Evolutionary conservation across 2,113 vertebrate species (phyloP), one percentile per base, ranked within the genome.

Genomic region (Morone chrysops): DNA sequence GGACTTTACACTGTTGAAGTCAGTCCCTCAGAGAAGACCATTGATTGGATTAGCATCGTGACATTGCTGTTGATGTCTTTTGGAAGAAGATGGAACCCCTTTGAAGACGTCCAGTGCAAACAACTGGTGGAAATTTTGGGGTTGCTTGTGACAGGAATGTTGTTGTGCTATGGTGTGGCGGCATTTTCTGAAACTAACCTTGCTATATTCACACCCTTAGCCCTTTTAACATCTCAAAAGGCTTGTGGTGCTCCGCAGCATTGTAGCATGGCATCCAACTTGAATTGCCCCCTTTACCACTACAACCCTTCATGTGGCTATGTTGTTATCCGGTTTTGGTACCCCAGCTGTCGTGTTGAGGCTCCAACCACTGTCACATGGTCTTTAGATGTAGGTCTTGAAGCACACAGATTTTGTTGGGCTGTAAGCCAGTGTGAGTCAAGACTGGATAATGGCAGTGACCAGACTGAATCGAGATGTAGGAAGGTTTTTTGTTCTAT

Each of bases 41-140:
- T 25, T 87, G 83, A 84, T 88, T 85, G 80, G 85, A 90, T 92
- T 82, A 91, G 63, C 70, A 17, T 84, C 2, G 65, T 78, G 75
- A 78, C 85, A 53, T 81, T 71, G 82, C 78, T 50, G 57, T 72
- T 84, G 71, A 75, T 72, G 79, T 83, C 81, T 90, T 83, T 8
- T 14, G 78, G 50, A 87, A 60, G 31, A 69, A 68, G 62, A 70
- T 43, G 14, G 53, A 71, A 74, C 47, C 73, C 11, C 36, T 81
- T 83, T 73, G 70, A 88, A 78, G 73, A 80, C 3, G 47, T 10
- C 22, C 16, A 53, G 80, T 72, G 57, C 66, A 66, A 90, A 87
- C 71, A 89, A 84, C 73, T 82, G 84, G 78, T 78, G 20, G 89
- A 80, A 72, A 87, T 86, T 82, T 80, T 48, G 18, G 38, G 74